Percentiles rank a stretch among this genome's conserved stretches.
Conservation (phyloP, 2,113 vertebrate species). For the Lipotes vexillifer region DNA sequence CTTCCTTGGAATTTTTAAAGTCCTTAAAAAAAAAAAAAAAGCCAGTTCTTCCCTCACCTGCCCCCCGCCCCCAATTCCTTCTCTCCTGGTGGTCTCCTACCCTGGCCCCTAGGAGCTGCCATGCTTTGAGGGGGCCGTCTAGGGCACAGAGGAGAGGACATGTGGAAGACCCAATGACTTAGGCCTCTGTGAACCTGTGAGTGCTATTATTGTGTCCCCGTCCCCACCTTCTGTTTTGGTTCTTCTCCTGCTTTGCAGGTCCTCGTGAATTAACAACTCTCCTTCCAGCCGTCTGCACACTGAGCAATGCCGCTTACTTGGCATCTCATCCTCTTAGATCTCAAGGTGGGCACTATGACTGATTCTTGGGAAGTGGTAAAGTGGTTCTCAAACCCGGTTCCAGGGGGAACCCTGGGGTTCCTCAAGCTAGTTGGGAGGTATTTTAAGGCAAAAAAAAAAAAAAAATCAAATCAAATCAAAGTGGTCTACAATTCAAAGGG, state of each 20-base stretch:
- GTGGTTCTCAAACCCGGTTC: neutral
- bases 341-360: neutral
- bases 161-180: neutral
- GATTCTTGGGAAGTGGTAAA: neutral
- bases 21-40: neutral
- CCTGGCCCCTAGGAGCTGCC: neutral
- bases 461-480: neutral
- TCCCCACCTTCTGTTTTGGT: neutral
- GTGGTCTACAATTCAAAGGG: neutral
- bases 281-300: neutral
- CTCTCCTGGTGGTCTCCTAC: neutral
- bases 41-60: neutral
- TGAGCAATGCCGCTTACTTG: neutral
- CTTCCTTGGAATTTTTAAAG: neutral
- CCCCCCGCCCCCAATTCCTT: neutral
- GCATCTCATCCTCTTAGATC: neutral
- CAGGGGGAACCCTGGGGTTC: neutral
- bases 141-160: neutral
- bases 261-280: neutral
- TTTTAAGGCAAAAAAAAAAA: neutral
- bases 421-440: neutral
- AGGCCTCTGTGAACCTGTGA: neutral
- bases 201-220: neutral
- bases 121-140: neutral
- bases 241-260: neutral